Conservation (phyloP, 2,797 vertebrate species). For the Coluber constrictor region DNA sequence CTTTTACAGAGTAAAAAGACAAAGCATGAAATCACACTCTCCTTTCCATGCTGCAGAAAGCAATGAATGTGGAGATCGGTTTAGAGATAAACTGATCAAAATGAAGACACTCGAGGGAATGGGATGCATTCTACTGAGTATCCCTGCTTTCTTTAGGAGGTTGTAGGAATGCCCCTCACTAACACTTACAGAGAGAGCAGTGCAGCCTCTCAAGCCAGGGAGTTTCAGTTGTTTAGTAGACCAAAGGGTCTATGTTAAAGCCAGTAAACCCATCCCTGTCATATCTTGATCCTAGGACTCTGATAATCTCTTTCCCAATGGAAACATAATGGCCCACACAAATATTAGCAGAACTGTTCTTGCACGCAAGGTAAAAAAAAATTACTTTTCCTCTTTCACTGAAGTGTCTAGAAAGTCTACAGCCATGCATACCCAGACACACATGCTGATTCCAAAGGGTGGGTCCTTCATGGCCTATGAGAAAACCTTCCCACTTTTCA, state of each 20-base stretch:
- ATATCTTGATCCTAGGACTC: not conserved
- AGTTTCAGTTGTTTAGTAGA: not conserved
- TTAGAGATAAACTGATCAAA: not conserved
- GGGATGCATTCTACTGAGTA: not conserved
- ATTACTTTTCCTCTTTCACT: not conserved
- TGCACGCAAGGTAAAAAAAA: not conserved
- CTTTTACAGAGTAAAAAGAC: not conserved
- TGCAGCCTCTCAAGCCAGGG: not conserved
- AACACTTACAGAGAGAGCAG: not conserved
- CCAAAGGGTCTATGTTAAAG: not conserved
- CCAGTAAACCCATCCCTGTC: not conserved
- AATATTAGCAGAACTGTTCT: not conserved
- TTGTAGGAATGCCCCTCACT: not conserved
- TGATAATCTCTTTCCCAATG: not conserved
- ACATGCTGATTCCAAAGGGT: not conserved
- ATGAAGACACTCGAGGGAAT: not conserved
- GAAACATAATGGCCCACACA: not conserved
- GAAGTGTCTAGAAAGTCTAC: not conserved
- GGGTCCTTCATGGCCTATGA: not conserved
- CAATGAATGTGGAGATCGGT: not conserved
- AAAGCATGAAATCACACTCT: not conserved
- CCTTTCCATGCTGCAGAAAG: not conserved
- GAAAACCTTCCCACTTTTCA: not conserved
- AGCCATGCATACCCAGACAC: not conserved
- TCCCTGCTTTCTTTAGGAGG: not conserved